phyloP scores from a whole-genome alignment of 2,888 invertebrate genomes.

The Diplazon laetatorius region DNA sequence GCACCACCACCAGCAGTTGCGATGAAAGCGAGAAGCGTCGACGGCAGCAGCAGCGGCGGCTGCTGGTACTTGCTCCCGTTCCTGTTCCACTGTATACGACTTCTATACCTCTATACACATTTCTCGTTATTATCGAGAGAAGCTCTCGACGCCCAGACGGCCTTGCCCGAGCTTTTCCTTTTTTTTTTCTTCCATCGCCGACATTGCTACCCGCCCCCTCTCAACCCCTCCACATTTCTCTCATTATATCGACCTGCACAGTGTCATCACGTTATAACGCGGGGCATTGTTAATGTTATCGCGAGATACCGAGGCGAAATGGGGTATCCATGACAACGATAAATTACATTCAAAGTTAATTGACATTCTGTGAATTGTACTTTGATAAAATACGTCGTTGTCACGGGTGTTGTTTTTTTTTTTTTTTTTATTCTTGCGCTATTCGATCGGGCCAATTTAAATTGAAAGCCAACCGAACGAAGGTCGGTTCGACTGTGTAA shows the following conservation, averaged over 20 bases:
- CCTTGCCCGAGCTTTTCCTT: constrained; percentile 30
- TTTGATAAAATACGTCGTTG: too few species aligned
- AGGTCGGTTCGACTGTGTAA: too few species aligned
- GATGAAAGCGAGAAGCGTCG: constrained; percentile 33
- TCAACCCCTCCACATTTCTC: not conserved
- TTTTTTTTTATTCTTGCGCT: too few species aligned
- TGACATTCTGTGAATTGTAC: too few species aligned
- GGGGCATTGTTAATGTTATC: not conserved
- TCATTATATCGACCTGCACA: constrained; percentile 21
- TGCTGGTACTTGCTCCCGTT: constrained; percentile 31
- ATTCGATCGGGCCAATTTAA: too few species aligned
- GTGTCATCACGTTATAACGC: not conserved
- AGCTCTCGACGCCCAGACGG: constrained; percentile 20
- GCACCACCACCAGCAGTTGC: constrained; percentile 33
- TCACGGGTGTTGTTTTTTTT: too few species aligned
- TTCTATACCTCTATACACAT: too few species aligned
- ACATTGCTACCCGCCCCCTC: constrained; percentile 43
- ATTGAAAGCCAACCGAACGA: too few species aligned
- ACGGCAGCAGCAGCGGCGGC: too few species aligned
- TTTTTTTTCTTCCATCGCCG: constrained; percentile 44
- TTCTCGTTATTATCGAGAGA: constrained; percentile 50
- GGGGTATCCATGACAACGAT: too few species aligned
- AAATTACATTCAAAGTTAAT: too few species aligned
- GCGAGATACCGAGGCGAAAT: not conserved
- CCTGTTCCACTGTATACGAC: too few species aligned